Conservation (phyloP, 1,140 invertebrate genomes). For the Drosophila ironensis region DNA sequence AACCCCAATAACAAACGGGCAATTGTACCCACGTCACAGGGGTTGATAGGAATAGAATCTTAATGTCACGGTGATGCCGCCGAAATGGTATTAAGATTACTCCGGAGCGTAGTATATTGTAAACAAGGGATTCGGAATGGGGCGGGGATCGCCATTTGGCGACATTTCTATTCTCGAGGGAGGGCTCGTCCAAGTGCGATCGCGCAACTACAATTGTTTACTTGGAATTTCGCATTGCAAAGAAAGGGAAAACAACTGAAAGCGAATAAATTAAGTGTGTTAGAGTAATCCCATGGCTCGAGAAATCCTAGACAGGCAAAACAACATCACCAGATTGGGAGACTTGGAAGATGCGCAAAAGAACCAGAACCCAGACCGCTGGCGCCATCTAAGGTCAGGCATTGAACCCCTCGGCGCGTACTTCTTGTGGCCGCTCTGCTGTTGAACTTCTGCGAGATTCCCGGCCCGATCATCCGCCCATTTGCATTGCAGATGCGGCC, state of each 20-base stretch:
- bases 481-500: constrained; percentile 64
- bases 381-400: constrained; percentile 70
- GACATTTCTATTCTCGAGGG: constrained; percentile 24
- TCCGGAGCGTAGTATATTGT: constrained; percentile 10
- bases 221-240: constrained; percentile 18
- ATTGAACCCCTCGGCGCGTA: constrained; percentile 52
- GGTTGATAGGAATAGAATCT: not conserved
- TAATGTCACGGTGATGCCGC: constrained; percentile 17
- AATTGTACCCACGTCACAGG: not conserved
- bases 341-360: constrained; percentile 12
- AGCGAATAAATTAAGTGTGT: constrained; percentile 26
- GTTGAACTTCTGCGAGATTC: constrained; percentile 52
- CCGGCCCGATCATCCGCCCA: no score
- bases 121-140: constrained; percentile 27
- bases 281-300: not conserved
- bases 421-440: constrained; percentile 38
- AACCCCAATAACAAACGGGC: not conserved
- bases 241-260: constrained; percentile 43
- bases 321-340: constrained; percentile 14
- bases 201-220: constrained; percentile 21
- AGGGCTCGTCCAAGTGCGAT: constrained; percentile 24
- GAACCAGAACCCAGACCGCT: not conserved
- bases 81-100: constrained; percentile 19
- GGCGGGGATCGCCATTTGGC: not conserved
- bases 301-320: constrained; percentile 26